Conservation (phyloP, 1,140 invertebrate genomes). For the Magallana angulata region DNA sequence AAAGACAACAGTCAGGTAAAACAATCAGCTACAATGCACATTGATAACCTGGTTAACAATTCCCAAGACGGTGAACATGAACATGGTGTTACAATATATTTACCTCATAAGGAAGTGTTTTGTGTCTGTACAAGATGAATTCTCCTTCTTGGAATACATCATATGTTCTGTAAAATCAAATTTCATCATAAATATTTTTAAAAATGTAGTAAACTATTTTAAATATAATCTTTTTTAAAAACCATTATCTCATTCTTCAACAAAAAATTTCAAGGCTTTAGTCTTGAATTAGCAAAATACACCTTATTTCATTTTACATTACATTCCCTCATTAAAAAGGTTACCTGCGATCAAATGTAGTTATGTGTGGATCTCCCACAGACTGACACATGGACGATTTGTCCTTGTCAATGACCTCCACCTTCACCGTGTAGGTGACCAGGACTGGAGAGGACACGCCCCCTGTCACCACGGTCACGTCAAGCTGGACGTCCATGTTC, state of each 20-base stretch:
- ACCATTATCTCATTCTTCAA: no score
- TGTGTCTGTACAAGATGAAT: conserved; percentile 71
- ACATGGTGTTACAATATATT: neutral
- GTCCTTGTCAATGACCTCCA: conserved; percentile 71
- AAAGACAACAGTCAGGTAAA: neutral
- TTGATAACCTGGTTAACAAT: no score
- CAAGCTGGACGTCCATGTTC: conserved; percentile 53
- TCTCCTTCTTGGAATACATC: conserved; percentile 73
- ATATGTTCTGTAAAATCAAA: conserved; percentile 64
- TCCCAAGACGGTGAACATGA: no score
- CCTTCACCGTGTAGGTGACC: conserved; percentile 52
- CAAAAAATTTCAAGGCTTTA: no score
- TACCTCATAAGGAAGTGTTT: conserved; percentile 67
- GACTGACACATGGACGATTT: conserved; percentile 65
- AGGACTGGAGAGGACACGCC: neutral
- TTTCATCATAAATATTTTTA: no score
- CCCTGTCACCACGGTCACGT: neutral
- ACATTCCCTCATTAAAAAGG: neutral
- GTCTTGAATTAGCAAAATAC: no score
- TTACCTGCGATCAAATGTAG: conserved; percentile 70
- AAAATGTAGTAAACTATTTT: no score
- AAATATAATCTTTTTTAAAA: no score
- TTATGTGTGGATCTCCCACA: conserved; percentile 73
- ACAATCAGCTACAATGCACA: no score
- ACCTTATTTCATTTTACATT: no score